Evolutionary conservation across 2,888 invertebrate genomes (phyloP).

Genomic region (Ganaspis brasiliensis): DNA sequence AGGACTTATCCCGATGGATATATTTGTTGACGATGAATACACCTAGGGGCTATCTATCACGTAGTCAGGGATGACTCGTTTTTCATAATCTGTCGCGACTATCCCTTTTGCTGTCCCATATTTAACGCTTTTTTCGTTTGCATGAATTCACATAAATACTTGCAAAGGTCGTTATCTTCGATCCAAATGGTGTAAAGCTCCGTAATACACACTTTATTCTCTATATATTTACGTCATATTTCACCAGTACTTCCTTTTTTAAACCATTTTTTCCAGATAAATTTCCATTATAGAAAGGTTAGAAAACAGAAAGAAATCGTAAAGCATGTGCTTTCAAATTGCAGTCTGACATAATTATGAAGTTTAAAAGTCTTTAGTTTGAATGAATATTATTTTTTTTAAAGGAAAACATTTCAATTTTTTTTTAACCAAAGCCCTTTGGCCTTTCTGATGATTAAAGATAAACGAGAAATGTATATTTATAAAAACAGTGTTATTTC

Average conservation of each 20-base stretch:
- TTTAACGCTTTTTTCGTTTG: slow-evolving; percentile 28
- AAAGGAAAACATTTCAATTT: no score
- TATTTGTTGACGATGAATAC: slow-evolving; percentile 41
- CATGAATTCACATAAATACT: slow-evolving; percentile 27
- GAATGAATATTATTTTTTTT: no score
- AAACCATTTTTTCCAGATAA: background rate
- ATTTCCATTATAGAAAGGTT: background rate
- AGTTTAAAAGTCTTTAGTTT: background rate
- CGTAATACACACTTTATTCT: background rate
- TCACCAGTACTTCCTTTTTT: background rate
- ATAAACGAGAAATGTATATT: background rate
- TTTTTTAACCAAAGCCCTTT: no score
- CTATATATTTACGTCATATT: background rate
- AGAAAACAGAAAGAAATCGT: background rate
- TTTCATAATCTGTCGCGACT: slow-evolving; percentile 40
- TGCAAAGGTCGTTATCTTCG: slow-evolving; percentile 27
- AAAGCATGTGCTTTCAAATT: background rate
- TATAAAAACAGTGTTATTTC: slow-evolving; percentile 7
- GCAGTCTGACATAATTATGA: background rate
- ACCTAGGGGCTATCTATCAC: slow-evolving; percentile 25
- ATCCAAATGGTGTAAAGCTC: slow-evolving; percentile 8
- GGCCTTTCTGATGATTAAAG: background rate
- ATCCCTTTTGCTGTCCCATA: slow-evolving; percentile 28
- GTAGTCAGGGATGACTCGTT: slow-evolving; percentile 40
- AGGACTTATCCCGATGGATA: slow-evolving; percentile 31